Conservation (phyloP, 2,113 vertebrate genomes). For the Oryzias javanicus region DNA sequence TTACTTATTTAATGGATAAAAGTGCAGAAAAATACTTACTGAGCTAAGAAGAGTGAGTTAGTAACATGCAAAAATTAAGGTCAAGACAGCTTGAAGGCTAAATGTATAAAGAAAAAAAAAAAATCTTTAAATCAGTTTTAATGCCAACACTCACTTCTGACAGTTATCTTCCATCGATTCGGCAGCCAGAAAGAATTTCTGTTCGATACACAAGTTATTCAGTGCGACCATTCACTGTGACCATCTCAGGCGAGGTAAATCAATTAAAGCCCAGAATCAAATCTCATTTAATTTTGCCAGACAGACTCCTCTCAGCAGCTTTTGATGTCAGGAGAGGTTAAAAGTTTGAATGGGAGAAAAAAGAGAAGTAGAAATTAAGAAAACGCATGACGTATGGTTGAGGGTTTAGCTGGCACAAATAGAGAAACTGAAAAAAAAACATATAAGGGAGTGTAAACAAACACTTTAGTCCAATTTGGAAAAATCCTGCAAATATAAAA, state of each 20-base stretch:
- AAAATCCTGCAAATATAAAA: too few species aligned
- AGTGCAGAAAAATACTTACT: too few species aligned
- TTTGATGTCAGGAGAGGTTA: slow-evolving; percentile 30
- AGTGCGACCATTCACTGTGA: slow-evolving; percentile 39
- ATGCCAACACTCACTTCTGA: slow-evolving; percentile 54
- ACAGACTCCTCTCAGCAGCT: slow-evolving; percentile 9
- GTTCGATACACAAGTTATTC: slow-evolving; percentile 61
- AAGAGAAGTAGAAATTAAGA: slow-evolving; percentile 3
- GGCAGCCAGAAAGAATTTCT: slow-evolving; percentile 48
- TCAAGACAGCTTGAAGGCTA: too few species aligned
- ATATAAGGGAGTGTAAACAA: too few species aligned
- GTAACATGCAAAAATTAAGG: too few species aligned
- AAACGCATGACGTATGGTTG: not conserved
- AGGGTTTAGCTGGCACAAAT: not conserved
- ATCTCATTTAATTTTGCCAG: slow-evolving; percentile 50
- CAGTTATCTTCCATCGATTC: slow-evolving; percentile 51
- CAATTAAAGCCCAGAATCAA: slow-evolving; percentile 61
- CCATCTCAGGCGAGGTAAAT: slow-evolving; percentile 47
- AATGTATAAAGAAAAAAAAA: not conserved
- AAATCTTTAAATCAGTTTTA: slow-evolving; percentile 44
- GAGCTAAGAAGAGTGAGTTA: too few species aligned
- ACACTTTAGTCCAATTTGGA: too few species aligned
- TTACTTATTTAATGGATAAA: too few species aligned
- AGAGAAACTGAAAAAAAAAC: too few species aligned
- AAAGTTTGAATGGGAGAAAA: slow-evolving; percentile 1